Evolutionary conservation across 1,140 invertebrate genomes (phyloP), one percentile per base, ranked within the genome.

Genomic region (Rhynchophorus ferrugineus): DNA sequence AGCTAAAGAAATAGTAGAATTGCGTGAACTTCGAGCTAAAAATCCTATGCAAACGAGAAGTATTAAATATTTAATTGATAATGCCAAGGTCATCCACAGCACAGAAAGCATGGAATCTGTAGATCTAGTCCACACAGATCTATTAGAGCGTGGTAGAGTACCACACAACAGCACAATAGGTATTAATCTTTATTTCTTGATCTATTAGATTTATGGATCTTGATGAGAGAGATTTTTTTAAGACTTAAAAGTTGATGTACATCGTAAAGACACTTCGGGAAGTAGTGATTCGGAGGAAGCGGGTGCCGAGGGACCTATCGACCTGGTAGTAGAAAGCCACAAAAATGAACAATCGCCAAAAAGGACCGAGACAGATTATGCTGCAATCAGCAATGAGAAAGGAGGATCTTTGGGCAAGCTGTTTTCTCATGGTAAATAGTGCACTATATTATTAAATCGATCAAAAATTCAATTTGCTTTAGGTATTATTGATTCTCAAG

Each of bases 171-270:
- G 79, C 61, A 83, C 81, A 37, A 84, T 84, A 70, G 83, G 82
- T 84, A n/a, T n/a, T n/a, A n/a, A n/a, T n/a, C n/a, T n/a, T n/a
- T n/a, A n/a, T n/a, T n/a, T n/a, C n/a, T n/a, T n/a, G n/a, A n/a
- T n/a, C n/a, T n/a, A n/a, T n/a, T n/a, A n/a, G n/a, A n/a, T n/a
- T n/a, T n/a, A n/a, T n/a, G n/a, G n/a, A n/a, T n/a, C n/a, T n/a
- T n/a, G n/a, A n/a, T n/a, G n/a, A n/a, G n/a, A n/a, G n/a, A n/a
- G n/a, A n/a, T n/a, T n/a, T n/a, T n/a, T n/a, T 37, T 35, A 67
- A 83, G 87, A 91, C 78, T 75, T 92, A 49, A 91, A 92, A 76
- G 90, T 90, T 38, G 90, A 94, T 72, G 89, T 94, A 21, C 90
- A 94, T 73, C 78, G 87, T 29, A 91, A 91, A 69, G 91, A 91